Percentiles rank a stretch among this genome's conserved stretches.
Conservation (phyloP, 1,140 invertebrate species). For the Asbolus verrucosus region DNA sequence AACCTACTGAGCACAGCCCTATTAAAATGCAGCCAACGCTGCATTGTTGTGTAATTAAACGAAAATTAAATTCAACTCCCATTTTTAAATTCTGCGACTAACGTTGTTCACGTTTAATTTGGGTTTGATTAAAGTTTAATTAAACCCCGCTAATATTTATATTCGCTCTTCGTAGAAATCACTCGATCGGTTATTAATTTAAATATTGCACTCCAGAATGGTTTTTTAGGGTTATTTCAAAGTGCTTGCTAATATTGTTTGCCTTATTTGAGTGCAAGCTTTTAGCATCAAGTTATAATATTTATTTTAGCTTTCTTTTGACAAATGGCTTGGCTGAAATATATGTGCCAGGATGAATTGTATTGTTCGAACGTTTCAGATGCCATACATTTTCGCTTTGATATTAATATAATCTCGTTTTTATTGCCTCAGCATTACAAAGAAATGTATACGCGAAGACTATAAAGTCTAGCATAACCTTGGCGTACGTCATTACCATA, state of each 20-base stretch:
- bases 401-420: conserved; percentile 20
- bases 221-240: conserved; percentile 20
- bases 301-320: conserved; percentile 22
- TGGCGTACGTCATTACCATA: background rate
- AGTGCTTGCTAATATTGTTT: conserved; percentile 18
- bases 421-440: background rate
- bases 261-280: conserved; percentile 14
- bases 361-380: conserved; percentile 26
- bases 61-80: background rate
- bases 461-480: background rate
- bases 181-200: too few relatives aligned
- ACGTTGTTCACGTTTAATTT: background rate
- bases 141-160: background rate
- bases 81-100: background rate
- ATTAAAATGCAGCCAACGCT: conserved; percentile 23
- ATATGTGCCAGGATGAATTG: conserved; percentile 2
- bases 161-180: too few relatives aligned
- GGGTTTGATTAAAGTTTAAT: conserved; percentile 7
- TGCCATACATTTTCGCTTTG: conserved; percentile 20
- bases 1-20: background rate
- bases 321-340: conserved; percentile 2
- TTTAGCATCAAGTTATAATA: conserved; percentile 16
- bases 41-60: conserved; percentile 6
- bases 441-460: background rate
- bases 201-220: too few relatives aligned